Evolutionary conservation across 2,797 vertebrate genomes (phyloP).

Genomic region (Aythya fuligula): DNA sequence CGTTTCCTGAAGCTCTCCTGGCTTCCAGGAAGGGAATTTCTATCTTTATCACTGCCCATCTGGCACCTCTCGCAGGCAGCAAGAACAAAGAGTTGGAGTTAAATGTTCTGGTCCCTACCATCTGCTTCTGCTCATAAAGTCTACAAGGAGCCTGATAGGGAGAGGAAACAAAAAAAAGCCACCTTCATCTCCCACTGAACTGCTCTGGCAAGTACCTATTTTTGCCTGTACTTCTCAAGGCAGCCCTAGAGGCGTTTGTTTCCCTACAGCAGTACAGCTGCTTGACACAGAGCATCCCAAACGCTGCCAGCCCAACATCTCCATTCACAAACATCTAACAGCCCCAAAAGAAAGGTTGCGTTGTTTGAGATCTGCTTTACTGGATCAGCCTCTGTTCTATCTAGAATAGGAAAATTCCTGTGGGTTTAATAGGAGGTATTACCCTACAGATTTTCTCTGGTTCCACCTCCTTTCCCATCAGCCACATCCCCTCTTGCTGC

Average conservation of each 20-base stretch:
- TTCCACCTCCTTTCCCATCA: constrained; percentile 69
- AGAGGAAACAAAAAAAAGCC: not conserved
- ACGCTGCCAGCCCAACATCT: not conserved
- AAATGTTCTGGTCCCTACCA: constrained; percentile 40
- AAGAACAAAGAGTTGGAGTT: constrained; percentile 57
- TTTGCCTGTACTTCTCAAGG: not conserved
- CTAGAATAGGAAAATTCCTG: constrained; percentile 66
- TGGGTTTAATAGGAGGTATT: constrained; percentile 62
- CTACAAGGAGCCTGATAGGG: not conserved
- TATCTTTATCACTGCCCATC: constrained; percentile 59
- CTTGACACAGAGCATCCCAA: not conserved
- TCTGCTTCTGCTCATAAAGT: constrained; percentile 55
- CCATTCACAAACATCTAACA: not conserved
- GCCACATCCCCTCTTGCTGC: constrained; percentile 66
- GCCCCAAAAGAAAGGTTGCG: not conserved
- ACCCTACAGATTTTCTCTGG: constrained; percentile 61
- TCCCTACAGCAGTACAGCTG: not conserved
- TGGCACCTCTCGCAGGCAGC: constrained; percentile 57
- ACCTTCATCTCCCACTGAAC: not conserved
- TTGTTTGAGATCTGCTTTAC: not conserved
- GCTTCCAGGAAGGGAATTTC: constrained; percentile 50
- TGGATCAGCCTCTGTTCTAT: constrained; percentile 48
- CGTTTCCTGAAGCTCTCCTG: not conserved
- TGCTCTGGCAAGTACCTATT: not conserved
- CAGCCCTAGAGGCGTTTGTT: not conserved